Conservation (phyloP, 2,888 invertebrate genomes). For the Dolichopus griseipennis region DNA sequence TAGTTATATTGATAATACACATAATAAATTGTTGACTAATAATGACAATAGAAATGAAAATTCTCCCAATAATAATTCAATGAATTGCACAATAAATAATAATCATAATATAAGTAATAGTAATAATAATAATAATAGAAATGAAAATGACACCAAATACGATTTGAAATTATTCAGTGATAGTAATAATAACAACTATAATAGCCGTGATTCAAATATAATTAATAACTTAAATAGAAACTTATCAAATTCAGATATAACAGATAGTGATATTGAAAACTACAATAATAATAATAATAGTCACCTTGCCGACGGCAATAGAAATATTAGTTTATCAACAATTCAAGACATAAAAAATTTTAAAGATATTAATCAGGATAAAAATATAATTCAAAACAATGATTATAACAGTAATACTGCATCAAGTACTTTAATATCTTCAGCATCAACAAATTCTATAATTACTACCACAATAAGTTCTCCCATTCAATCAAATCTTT, state of each 20-base stretch:
- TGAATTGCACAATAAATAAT: background rate
- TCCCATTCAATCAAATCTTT: constrained; percentile 17
- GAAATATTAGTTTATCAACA: constrained; percentile 12
- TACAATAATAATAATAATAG: constrained; percentile 20
- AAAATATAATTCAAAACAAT: background rate
- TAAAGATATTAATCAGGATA: background rate
- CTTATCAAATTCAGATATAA: background rate
- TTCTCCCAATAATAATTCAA: background rate
- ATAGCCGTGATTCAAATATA: constrained; percentile 21
- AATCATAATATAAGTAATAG: background rate
- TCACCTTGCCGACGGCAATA: constrained; percentile 18
- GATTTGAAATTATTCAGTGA: constrained; percentile 13
- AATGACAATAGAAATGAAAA: background rate
- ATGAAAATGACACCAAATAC: background rate
- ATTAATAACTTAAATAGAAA: constrained; percentile 16
- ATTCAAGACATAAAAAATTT: background rate
- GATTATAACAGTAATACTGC: background rate
- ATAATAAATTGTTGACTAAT: constrained; percentile 7
- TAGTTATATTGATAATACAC: constrained; percentile 1
- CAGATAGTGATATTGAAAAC: constrained; percentile 12
- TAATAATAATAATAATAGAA: constrained; percentile 9
- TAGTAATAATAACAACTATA: constrained; percentile 23
- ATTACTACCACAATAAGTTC: constrained; percentile 20
- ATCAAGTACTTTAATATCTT: constrained; percentile 21
- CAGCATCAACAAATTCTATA: constrained; percentile 15